Base-by-base conservation (phyloP, 2,797 vertebrate genomes). In the Ambastaia sidthimunki region DNA sequence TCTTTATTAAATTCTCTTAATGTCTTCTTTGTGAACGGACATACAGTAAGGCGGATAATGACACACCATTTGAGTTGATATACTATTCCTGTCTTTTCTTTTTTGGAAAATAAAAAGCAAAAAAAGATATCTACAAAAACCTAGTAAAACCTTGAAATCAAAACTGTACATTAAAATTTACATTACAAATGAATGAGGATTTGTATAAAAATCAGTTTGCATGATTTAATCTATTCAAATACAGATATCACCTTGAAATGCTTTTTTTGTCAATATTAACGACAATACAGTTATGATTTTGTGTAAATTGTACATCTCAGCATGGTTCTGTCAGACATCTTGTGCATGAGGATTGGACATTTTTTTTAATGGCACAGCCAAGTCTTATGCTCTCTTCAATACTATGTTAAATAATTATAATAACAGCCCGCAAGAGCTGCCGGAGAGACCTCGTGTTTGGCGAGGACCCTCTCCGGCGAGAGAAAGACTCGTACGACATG, bases 111-210 rank as follows among this genome's bases (percentile, higher is more conserved):
- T 91, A 88, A 95, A 96, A 95, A 92, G 91, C 94, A 91, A 93
- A 93, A 94, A 93, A 93, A 94, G 94, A 90, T 96, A 96, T 95
- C 95, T 96, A 96, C 95, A 96, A 96, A 96, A 95, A 72, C 93
- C 94, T 96, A 97, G 90, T 94, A 91, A 95, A 84, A 95, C 93
- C 93, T 95, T 92, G 87, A 96, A 98, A 98, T 97, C 95, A 98
- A 96, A 97, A 96, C 96, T 99, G 97, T 99, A 99, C 97, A 99
- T 89, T 89, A 90, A 96, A 90, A 98, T 98, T 99, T 99, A 98
- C 98, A 99, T 90, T 89, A 94, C 93, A 94, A 93, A 91, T 84
- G 76, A 86, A 86, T 81, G 88, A 92, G 82, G 91, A 92, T 83
- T 90, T 88, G 89, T 92, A 93, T 90, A 60, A 67, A 93, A 75